Percentiles rank a stretch among this genome's conserved stretches.
Evolutionary conservation across 2,113 vertebrate species (phyloP).

Genomic region (Nasalis larvatus): DNA sequence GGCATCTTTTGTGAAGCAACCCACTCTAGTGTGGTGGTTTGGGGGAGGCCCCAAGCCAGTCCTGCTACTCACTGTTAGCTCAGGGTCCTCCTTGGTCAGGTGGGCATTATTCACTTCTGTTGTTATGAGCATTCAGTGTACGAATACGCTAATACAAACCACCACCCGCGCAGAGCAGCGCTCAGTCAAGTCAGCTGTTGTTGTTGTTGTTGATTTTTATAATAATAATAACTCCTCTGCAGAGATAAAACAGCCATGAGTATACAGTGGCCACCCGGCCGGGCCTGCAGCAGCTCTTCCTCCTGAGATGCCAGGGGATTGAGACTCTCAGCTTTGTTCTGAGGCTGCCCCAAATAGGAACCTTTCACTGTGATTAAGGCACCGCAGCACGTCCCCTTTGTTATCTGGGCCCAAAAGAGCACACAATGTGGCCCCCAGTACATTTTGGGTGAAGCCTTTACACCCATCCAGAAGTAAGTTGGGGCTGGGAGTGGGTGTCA

Average conservation of each 20-base stretch:
- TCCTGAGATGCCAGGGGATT: neutral
- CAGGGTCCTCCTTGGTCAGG: too few relatives aligned
- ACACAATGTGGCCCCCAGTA: neutral
- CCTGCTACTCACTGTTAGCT: neutral
- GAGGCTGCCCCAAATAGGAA: rapidly evolving
- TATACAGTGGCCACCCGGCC: neutral
- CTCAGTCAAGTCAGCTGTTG: rapidly evolving
- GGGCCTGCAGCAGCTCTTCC: rapidly evolving
- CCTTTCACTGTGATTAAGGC: rapidly evolving
- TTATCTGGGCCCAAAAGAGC: too few relatives aligned
- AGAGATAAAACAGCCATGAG: neutral
- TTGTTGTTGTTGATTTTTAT: rapidly evolving
- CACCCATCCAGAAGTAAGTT: neutral
- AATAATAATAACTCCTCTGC: rapidly evolving
- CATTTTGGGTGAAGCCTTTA: rapidly evolving
- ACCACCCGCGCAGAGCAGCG: rapidly evolving
- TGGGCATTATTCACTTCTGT: rapidly evolving
- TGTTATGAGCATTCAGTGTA: rapidly evolving
- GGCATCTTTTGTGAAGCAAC: rapidly evolving
- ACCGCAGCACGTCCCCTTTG: rapidly evolving
- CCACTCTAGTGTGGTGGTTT: neutral
- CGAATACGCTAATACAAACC: rapidly evolving
- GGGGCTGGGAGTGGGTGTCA: neutral
- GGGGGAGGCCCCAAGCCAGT: neutral
- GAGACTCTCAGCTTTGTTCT: neutral